These are phyloP conservation scores for Melanchra persicariae DNA, from an alignment of 2,888 invertebrate genomes.

Conservation along the genomic window DNA sequence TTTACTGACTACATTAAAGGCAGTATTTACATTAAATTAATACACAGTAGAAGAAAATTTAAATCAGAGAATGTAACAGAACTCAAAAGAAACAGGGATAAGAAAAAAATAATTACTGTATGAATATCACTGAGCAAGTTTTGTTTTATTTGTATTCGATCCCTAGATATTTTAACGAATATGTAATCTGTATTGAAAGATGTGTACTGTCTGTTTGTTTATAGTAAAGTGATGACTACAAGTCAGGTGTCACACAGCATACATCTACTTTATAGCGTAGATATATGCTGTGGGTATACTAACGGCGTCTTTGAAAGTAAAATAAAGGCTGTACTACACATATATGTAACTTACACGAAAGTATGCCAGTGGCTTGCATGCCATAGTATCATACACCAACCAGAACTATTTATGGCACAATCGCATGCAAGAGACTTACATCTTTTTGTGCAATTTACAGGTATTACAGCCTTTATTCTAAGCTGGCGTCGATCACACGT, in stretches of 20 bases:
- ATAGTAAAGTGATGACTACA: slow-evolving; percentile 23
- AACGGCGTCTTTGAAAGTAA: background rate
- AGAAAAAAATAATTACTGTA: background rate
- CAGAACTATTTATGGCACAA: no score
- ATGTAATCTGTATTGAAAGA: slow-evolving; percentile 24
- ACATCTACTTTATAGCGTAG: slow-evolving; percentile 33
- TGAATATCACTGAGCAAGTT: no score
- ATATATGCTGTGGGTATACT: slow-evolving; percentile 4
- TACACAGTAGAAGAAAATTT: slow-evolving; percentile 9
- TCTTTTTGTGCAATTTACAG: background rate
- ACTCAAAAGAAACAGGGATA: background rate
- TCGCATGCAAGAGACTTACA: no score
- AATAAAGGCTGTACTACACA: background rate
- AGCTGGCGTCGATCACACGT: background rate
- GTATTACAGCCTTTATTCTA: background rate
- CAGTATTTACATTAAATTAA: slow-evolving; percentile 52
- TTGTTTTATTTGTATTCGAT: background rate
- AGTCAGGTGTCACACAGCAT: slow-evolving; percentile 37
- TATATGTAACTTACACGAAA: no score
- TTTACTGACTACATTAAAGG: slow-evolving; percentile 56
- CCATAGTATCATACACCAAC: no score
- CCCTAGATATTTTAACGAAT: background rate
- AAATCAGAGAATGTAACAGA: slow-evolving; percentile 9
- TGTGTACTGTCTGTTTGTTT: slow-evolving; percentile 35
- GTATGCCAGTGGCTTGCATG: no score